Evolutionary conservation across 2,888 invertebrate genomes (phyloP).

Genomic region (Heliconius hortense): DNA sequence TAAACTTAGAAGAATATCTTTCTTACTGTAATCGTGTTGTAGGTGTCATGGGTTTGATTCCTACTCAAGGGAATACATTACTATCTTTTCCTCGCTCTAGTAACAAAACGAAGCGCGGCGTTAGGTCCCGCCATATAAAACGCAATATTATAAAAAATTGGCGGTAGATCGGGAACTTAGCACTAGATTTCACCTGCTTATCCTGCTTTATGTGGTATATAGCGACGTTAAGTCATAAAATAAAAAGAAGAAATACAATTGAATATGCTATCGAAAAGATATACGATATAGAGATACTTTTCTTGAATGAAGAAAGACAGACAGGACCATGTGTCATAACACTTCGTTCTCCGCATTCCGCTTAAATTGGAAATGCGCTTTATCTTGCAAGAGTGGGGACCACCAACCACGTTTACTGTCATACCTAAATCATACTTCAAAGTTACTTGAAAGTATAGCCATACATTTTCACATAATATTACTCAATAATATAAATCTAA

Average conservation of each 20-base stretch:
- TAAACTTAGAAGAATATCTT: background rate
- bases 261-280: too few relatives aligned
- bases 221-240: too few relatives aligned
- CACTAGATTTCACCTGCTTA: too few relatives aligned
- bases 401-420: background rate
- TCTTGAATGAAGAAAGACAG: too few relatives aligned
- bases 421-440: background rate
- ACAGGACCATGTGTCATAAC: too few relatives aligned
- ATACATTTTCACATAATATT: slow-evolving; percentile 1
- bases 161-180: too few relatives aligned
- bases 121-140: background rate
- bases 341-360: too few relatives aligned
- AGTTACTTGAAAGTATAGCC: background rate
- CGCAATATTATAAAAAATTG: background rate
- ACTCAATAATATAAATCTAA: slow-evolving; percentile 27
- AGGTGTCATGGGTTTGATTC: background rate
- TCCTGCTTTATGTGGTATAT: too few relatives aligned
- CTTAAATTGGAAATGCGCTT: background rate
- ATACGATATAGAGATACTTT: too few relatives aligned
- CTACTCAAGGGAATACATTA: background rate
- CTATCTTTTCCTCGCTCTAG: background rate
- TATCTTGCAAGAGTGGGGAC: background rate
- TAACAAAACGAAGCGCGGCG: background rate
- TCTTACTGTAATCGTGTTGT: too few relatives aligned
- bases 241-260: too few relatives aligned